These are phyloP conservation scores for Mormyrops attenuatus DNA, from an alignment of 2,797 vertebrate species.

Conservation along the genomic window DNA sequence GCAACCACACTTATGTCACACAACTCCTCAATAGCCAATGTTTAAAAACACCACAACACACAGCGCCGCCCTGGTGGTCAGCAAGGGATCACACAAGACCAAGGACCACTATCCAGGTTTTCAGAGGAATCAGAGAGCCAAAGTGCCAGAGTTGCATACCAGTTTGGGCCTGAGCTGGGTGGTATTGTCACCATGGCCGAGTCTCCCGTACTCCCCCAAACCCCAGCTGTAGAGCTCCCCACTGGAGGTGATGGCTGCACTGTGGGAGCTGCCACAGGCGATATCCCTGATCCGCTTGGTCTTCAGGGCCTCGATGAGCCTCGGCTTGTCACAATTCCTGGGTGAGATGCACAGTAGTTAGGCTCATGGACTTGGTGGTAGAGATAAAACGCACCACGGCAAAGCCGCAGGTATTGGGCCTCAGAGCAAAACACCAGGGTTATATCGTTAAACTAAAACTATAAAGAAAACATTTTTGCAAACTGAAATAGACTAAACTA, in stretches of 20 bases:
- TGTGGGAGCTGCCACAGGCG: conserved; percentile 95
- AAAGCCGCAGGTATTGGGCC: not conserved
- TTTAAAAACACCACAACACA: not conserved
- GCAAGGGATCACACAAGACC: not conserved
- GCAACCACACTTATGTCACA: conserved; percentile 39
- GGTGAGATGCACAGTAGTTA: not conserved
- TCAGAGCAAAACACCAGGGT: not conserved
- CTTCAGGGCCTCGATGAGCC: conserved; percentile 92
- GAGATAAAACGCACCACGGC: not conserved
- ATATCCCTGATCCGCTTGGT: conserved; percentile 96
- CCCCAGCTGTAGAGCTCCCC: conserved; percentile 97
- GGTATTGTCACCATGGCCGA: conserved; percentile 95
- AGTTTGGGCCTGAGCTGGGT: conserved; percentile 96
- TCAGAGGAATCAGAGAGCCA: not conserved
- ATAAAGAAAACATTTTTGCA: not conserved
- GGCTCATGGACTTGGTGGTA: not conserved
- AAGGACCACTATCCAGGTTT: not conserved
- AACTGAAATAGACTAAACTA: not conserved
- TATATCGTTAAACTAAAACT: not conserved
- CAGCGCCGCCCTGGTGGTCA: not conserved
- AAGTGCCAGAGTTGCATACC: conserved; percentile 54
- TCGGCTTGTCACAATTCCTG: conserved; percentile 98
- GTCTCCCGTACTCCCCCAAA: conserved; percentile 93
- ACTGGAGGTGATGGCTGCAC: conserved; percentile 93
- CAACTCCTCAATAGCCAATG: conserved; percentile 48